Base-by-base conservation (phyloP, 2,797 vertebrate genomes). In the Glossophaga mutica region DNA sequence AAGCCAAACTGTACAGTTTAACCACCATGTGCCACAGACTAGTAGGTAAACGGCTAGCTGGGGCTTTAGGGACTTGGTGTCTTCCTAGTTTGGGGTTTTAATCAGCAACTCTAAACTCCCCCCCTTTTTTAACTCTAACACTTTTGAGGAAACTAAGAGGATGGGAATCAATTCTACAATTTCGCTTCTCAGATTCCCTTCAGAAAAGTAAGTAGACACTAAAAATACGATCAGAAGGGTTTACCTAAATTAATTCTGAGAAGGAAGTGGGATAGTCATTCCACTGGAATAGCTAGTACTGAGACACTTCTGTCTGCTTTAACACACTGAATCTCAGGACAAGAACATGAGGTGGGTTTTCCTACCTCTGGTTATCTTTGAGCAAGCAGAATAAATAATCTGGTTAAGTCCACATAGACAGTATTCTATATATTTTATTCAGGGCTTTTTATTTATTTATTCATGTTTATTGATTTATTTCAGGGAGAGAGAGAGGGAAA, bases 1-100 rank as follows among this genome's bases (percentile, higher is more conserved):
- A 1, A 82, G 87, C 76, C 94, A 87, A 3, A 83, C 79, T 97
- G 93, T 95, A 79, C 52, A 82, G 55, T 94, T 96, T 97, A 91
- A 82, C 67, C 91, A 95, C 62, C 73, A 87, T 84, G 92, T 70
- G 50, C 52, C 94, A 77, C 50, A 87, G 91, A 95, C 97, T 86
- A 97, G 95, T 78, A 84, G 85, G 94, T 93, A 86, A 96, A 32
- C 34, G 90, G 37, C 50, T 94, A 18, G 26, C 50, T 9, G 48
- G 39, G 37, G 32, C 83, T 24, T 37, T 12, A 71, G 91, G 52
- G n/a, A 96, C 81, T 24, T 79, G 37, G 59, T 83, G 24, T 88
- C 70, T 92, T 70, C 76, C 46, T 73, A 37, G 68, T 78, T 85
- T 59, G 39, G 44, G 65, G 65, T 94, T 94, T 96, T 96, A 93